Base-by-base conservation (phyloP, 2,113 vertebrate species). In the Saguinus imperator region DNA sequence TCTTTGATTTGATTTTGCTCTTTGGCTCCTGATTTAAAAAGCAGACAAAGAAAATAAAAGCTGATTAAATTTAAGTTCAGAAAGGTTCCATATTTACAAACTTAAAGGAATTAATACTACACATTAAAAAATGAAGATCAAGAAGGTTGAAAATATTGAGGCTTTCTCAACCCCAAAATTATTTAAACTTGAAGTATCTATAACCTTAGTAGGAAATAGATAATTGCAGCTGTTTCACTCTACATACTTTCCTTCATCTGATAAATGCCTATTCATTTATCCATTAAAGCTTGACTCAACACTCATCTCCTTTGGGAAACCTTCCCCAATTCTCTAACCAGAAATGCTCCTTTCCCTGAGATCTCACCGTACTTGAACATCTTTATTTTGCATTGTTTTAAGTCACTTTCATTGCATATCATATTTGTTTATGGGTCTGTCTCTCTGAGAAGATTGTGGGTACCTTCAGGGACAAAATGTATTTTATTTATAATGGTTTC, bases 41-140 rank as follows among this genome's bases (percentile, higher is more conserved):
- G 37, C 9, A 86, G 66, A 79, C 12, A 64, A 89, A 68, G 8
- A 80, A 83, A 97, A 92, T 81, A 88, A 87, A 93, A 76, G 32
- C 8, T 89, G 61, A 84, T 90, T 37, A 90, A 96, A 94, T 80
- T 85, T 87, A 90, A 97, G 75, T 23, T 12, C 35, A 80, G 7
- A 85, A 86, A 96, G 20, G 0, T 68, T 91, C 17, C n/a, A 94
- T 45, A 94, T 95, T 96, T 73, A 83, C 73, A 89, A 93, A 93
- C 4, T 70, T 75, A 80, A 17, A 81, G n/a, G 61, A 84, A 94
- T 48, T 81, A 79, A 45, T 18, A 88, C n/a, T 55, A 79, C 2
- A 55, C 14, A 93, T 40, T 88, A 83, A 95, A 72, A 61, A 64
- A 93, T 72, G 10, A 91, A 89, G 23, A 84, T 89, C 12, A 72